Evolutionary conservation across 2,113 vertebrate genomes (phyloP), one percentile per base, ranked within the genome.

Genomic region (Pycnonotus jocosus): DNA sequence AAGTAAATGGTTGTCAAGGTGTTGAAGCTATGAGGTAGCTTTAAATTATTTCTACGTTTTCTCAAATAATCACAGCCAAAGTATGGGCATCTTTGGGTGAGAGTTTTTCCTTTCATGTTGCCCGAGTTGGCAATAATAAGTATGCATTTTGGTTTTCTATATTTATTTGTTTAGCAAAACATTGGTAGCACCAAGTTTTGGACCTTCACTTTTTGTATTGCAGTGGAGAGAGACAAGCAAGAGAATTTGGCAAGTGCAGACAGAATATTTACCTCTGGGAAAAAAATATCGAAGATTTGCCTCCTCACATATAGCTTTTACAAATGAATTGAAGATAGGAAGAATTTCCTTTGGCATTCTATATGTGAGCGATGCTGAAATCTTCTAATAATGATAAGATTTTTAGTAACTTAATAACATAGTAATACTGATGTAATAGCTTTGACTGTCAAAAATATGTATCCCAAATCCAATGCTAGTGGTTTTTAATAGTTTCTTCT

Each of bases 61-160:
- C 21, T 4, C 21, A 51, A 42, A 35, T 58, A 40, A 54, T 42
- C 61, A 45, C 15, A 25, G 24, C 25, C 28, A 42, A 76, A 86
- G 56, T 21, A 24, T 7, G 10, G 20, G 23, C 11, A 51, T 60
- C 21, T 76, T 70, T 62, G 18, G 9, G 9, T 74, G 25, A 70
- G 15, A 58, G 23, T 50, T 88, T 60, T 66, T 57, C 15, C 44
- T 86, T 84, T 86, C 23, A 11, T 1, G 0, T 58, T 81, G 38
- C 47, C 27, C 22, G 45, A 51, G 25, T 21, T 87, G 33, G 42
- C 47, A 30, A 10, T 45, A 72, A 50, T 38, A 69, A 68, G 50
- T 42, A 40, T 2, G 20, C 13, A 7, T 66, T 81, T 65, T 2
- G 0, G 3, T 66, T 85, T 70, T 81, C 50, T 66, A 0, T 48